Base-by-base conservation (phyloP, 2,797 vertebrate species). In the Thripadectes ignobilis region DNA sequence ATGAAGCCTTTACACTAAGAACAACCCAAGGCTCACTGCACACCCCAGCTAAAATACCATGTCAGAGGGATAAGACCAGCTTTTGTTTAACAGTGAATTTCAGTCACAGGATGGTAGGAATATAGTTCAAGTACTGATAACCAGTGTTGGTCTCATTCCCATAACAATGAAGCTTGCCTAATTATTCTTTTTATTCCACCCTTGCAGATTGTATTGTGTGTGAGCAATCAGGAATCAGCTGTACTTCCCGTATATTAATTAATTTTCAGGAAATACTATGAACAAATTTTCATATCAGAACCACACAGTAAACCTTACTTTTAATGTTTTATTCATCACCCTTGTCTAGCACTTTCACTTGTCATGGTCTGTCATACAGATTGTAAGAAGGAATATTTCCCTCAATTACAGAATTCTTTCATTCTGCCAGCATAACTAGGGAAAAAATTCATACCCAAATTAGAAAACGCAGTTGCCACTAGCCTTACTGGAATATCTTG, bases 121-220 rank as follows among this genome's bases (percentile, higher is more conserved):
- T 29, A 48, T 7, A 78, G 71, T n/a, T 85, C 54, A 88, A 93
- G 77, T 58, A 66, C 73, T 18, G 59, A 78, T 66, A 83, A 80
- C 49, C 71, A 80, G 72, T 38, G 23, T 66, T 75, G 79, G 29
- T 32, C 46, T 78, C 38, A 77, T 67, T 88, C 34, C 24, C 4
- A 0, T 66, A 85, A 55, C 32, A 82, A 4, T 38, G 41, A 57
- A 59, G 11, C 12, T 76, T 75, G 34, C 66, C 19, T 67, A 82
- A 85, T 82, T 87, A 77, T 73, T 95, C 67, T 85, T 43, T 65
- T 88, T 63, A 73, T 87, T 89, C 91, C 61, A 32, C 77, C 41
- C 19, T 51, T 68, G 66, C 58, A 2, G 0, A 85, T 6, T 72
- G 32, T 21, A 65, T 45, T 72, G 7, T 45, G 30, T 71, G 34